These are phyloP conservation scores for Phaethon lepturus DNA, from an alignment of 2,113 vertebrate genomes.

Conservation along the genomic window DNA sequence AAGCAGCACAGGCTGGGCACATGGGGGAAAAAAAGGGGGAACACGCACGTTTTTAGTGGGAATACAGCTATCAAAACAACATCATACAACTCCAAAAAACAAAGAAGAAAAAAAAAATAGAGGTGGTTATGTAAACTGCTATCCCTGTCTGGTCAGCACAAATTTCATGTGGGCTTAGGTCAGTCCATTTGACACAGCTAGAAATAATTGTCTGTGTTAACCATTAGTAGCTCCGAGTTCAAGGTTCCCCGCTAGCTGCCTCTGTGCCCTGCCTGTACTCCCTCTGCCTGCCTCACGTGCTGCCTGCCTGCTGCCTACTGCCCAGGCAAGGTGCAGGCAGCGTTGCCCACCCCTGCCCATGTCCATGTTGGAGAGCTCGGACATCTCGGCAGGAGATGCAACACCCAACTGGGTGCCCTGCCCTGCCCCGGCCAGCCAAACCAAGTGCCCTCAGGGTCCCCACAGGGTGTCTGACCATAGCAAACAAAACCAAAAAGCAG, in stretches of 20 bases:
- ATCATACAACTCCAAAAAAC: neutral
- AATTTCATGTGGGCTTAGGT: neutral
- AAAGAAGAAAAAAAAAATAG: neutral
- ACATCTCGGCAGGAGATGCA: too few species aligned
- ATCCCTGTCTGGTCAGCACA: slow-evolving; percentile 47
- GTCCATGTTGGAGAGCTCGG: neutral
- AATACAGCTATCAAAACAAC: neutral
- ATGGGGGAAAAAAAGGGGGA: neutral
- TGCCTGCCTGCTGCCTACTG: neutral
- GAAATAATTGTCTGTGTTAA: slow-evolving; percentile 38
- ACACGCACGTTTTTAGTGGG: neutral
- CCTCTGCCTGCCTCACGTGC: neutral
- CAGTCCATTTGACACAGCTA: neutral
- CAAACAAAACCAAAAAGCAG: neutral
- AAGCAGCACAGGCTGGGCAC: neutral
- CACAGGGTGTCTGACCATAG: neutral
- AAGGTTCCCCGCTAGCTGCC: neutral
- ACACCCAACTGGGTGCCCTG: neutral
- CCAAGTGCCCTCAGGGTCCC: rapidly evolving
- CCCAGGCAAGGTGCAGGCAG: neutral
- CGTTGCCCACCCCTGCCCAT: rapidly evolving
- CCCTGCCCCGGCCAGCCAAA: neutral
- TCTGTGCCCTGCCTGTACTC: neutral
- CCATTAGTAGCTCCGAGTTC: slow-evolving; percentile 8
- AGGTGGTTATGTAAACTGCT: neutral